Evolutionary conservation across 2,113 vertebrate species (phyloP), one percentile per base, ranked within the genome.

Genomic region (Choloepus hoffmanni): DNA sequence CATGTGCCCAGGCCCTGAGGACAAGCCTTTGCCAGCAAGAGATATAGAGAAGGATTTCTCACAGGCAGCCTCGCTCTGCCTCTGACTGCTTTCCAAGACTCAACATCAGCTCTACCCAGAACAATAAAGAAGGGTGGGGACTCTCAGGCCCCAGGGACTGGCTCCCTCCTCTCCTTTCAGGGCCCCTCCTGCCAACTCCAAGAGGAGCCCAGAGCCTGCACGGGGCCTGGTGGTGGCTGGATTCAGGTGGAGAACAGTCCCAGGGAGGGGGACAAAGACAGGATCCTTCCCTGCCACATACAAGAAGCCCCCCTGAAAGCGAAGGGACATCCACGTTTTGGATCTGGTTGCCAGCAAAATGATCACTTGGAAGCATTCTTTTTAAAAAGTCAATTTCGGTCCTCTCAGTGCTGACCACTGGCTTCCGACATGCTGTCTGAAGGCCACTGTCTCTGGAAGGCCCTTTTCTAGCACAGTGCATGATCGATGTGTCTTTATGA

Each of bases 401-500:
- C 26, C 9, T 1, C 43, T 43, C 68, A 82, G 23, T 12, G 23
- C 40, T 45, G 43, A 85, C 24, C 16, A 48, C 53, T 40, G 45
- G 40, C 60, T 82, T 88, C 55, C 12, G 48, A 24, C 0, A 0
- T 63, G 55, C 12, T 10, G 62, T 60, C 60, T 26, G 28, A 76
- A 60, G 18, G 33, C 9, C 28, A 33, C 33, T 48, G 19, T 13
- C 36, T 60, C 26, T 36, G 12, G 21, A 45, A 48, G 3, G 14
- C 33, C 26, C 8, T 30, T 70, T 60, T 55, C 50, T 13, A 23
- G 12, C 5, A 45, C 0, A 6, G 21, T 16, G 16, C 4, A 33
- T 12, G 2, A 6, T 58, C 30, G 2, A 83, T 15, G 30, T 6
- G 12, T 4, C 74, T 36, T 36, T 7, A 0, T 0, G 1, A 9